Percentiles rank a stretch among this genome's conserved stretches.
phyloP scores from a whole-genome alignment of 2,888 invertebrate genomes.

The Teleogryllus oceanicus region DNA sequence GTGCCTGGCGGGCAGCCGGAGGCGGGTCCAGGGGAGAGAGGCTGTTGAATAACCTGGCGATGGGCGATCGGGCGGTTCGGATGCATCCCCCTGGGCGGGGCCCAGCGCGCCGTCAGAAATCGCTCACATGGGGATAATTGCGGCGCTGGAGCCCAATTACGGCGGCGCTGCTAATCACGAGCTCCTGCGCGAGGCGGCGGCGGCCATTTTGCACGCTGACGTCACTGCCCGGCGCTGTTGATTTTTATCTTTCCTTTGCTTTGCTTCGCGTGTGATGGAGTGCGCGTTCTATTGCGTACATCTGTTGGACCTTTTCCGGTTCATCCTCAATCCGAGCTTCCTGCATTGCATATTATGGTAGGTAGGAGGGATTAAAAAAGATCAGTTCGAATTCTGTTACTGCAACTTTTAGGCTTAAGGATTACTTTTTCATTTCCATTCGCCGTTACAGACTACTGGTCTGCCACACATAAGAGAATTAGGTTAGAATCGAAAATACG shows the following conservation, averaged over 20 bases:
- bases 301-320: no score
- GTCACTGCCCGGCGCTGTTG: neutral
- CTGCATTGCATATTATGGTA: no score
- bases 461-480: no score
- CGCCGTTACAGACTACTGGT: no score
- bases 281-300: neutral
- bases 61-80: slow-evolving; percentile 11
- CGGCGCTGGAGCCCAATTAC: neutral
- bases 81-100: slow-evolving; percentile 20
- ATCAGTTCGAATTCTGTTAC: no score
- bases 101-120: slow-evolving; percentile 23
- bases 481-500: no score
- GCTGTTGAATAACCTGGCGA: slow-evolving; percentile 12
- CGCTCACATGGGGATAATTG: slow-evolving; percentile 25
- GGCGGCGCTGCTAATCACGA: neutral
- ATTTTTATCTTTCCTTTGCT: neutral
- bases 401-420: no score
- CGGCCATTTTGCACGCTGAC: neutral
- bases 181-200: neutral
- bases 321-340: no score
- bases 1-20: neutral
- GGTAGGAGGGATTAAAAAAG: no score
- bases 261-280: neutral
- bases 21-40: neutral
- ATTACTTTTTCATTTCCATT: no score